Evolutionary conservation across 2,888 invertebrate species (phyloP).

Genomic region (Clistopyga incitator): DNA sequence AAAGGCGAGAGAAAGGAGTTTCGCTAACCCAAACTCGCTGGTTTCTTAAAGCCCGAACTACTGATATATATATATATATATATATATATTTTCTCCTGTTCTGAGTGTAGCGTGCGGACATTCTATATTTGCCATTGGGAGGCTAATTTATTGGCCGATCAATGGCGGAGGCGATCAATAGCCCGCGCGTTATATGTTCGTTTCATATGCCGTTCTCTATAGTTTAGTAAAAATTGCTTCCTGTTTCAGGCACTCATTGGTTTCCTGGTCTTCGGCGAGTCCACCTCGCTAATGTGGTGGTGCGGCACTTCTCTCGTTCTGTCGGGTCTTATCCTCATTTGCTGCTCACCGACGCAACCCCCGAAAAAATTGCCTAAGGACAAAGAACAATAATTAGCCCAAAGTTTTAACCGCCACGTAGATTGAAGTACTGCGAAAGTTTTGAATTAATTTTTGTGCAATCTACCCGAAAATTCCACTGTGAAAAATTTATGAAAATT

Average conservation of each 20-base stretch:
- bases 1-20: constrained; percentile 55
- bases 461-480: too few relatives aligned
- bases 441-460: too few relatives aligned
- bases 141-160: constrained; percentile 43
- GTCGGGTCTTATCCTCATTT: constrained; percentile 88
- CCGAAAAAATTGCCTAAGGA: constrained; percentile 41
- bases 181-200: constrained; percentile 25
- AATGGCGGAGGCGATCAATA: constrained; percentile 43
- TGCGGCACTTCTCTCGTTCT: constrained; percentile 89
- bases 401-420: not conserved
- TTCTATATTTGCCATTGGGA: constrained; percentile 11
- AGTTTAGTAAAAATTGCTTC: constrained; percentile 22
- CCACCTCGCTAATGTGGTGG: constrained; percentile 89
- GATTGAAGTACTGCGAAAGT: too few relatives aligned
- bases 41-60: constrained; percentile 2
- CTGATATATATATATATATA: not conserved
- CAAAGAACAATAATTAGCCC: constrained; percentile 47
- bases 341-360: constrained; percentile 68
- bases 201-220: not conserved
- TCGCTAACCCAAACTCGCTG: constrained; percentile 40
- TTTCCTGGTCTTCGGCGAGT: constrained; percentile 89
- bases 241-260: constrained; percentile 89
- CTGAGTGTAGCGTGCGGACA: not conserved
- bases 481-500: not conserved
- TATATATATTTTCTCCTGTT: not conserved